Percentiles rank a stretch among this genome's conserved stretches.
Evolutionary conservation across 2,113 vertebrate species (phyloP).

Genomic region (Bettongia penicillata): DNA sequence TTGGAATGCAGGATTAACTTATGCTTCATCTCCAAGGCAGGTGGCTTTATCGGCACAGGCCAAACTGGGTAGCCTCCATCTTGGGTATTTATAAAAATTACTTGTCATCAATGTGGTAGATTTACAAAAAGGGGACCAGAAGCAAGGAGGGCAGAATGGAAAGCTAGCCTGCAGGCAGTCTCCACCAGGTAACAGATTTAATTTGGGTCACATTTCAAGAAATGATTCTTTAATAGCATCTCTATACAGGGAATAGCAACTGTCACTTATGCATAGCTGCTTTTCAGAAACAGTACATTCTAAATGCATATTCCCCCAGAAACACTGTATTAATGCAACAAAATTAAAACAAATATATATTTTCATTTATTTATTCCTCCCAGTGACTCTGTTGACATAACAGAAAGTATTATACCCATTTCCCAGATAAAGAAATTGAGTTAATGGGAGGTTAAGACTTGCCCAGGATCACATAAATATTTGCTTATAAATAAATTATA

Average conservation of each 20-base stretch:
- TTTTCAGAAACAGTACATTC: conserved; percentile 44
- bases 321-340: conserved; percentile 31
- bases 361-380: too few species aligned
- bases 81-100: conserved; percentile 27
- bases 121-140: conserved; percentile 9
- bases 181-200: background rate
- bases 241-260: conserved; percentile 15
- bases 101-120: background rate
- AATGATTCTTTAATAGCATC: conserved; percentile 18
- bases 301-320: conserved; percentile 21
- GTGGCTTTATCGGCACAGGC: conserved; percentile 11
- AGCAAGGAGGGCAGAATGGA: background rate
- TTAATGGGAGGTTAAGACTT: too few species aligned
- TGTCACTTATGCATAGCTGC: conserved; percentile 14
- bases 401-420: too few species aligned
- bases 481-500: too few species aligned
- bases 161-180: background rate
- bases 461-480: too few species aligned
- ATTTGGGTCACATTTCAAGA: background rate
- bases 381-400: too few species aligned
- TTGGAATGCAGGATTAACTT: conserved; percentile 15
- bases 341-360: background rate
- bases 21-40: background rate
- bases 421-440: too few species aligned
- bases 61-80: background rate